These are phyloP conservation scores for Chrosomus eos DNA, from an alignment of 2,797 vertebrate species.

Conservation along the genomic window DNA sequence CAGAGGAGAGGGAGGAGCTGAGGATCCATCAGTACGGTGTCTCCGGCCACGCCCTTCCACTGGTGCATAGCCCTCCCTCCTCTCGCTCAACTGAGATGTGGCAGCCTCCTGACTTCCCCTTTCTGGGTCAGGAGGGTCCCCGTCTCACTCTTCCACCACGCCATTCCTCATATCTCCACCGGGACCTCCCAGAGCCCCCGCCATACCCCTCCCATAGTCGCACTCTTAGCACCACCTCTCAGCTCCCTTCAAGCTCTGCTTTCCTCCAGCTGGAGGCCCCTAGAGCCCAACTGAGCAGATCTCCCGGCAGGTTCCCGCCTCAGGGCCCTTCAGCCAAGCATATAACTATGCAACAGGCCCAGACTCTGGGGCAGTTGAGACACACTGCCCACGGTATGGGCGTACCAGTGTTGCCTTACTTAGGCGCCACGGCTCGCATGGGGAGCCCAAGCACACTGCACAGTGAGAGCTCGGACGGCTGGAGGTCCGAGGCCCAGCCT, in stretches of 20 bases:
- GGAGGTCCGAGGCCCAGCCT: conserved; percentile 89
- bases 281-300: conserved; percentile 83
- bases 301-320: conserved; percentile 83
- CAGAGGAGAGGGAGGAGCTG: conserved; percentile 92
- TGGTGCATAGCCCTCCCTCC: conserved; percentile 92
- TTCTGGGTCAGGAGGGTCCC: conserved; percentile 90
- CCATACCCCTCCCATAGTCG: conserved; percentile 84
- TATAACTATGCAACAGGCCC: conserved; percentile 98
- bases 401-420: conserved; percentile 99
- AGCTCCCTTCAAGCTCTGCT: conserved; percentile 91
- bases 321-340: conserved; percentile 87
- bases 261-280: conserved; percentile 96
- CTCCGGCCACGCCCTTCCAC: conserved; percentile 93
- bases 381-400: conserved; percentile 99
- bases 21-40: conserved; percentile 82
- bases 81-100: conserved; percentile 94
- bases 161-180: conserved; percentile 87
- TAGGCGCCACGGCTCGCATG: conserved; percentile 89
- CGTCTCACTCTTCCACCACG: conserved; percentile 91
- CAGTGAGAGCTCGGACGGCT: conserved; percentile 90
- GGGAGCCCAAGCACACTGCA: conserved; percentile 96
- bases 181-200: conserved; percentile 87
- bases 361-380: conserved; percentile 98
- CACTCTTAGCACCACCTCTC: conserved; percentile 81
- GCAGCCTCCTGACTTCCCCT: conserved; percentile 93